phyloP scores from a whole-genome alignment of 2,113 vertebrate species.

The Chauna torquata region DNA sequence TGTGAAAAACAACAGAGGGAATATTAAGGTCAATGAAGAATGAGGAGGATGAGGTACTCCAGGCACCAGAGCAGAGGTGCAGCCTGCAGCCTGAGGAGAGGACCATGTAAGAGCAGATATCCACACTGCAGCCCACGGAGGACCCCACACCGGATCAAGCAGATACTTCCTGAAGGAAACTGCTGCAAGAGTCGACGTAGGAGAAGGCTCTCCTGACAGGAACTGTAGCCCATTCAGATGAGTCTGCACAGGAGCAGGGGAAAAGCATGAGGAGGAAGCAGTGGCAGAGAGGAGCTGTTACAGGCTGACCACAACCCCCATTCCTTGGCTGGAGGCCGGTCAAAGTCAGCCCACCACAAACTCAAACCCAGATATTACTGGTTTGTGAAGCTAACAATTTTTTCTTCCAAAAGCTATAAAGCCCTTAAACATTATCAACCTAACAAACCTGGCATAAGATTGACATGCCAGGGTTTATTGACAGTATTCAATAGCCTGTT shows the following conservation, averaged over 20 bases:
- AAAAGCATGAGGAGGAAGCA: background rate
- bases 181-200: background rate
- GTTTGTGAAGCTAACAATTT: background rate
- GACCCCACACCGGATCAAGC: background rate
- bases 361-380: background rate
- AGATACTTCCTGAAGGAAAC: background rate
- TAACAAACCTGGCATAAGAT: background rate
- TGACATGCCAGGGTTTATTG: background rate
- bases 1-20: background rate
- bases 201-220: background rate
- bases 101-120: background rate
- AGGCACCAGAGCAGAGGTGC: background rate
- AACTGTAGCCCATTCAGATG: background rate
- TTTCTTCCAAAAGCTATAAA: background rate
- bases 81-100: no score
- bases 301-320: no score
- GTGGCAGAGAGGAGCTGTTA: background rate
- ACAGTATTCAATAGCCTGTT: background rate
- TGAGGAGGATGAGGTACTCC: background rate
- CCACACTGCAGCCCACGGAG: background rate
- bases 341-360: background rate
- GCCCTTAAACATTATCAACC: background rate
- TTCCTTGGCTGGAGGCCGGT: background rate
- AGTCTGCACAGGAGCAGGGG: no score
- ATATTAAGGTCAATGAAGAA: background rate